Percentiles rank a stretch among this genome's conserved stretches.
These are phyloP conservation scores for Aphis craccivora DNA, from an alignment of 1,140 invertebrate species.

Conservation along the genomic window DNA sequence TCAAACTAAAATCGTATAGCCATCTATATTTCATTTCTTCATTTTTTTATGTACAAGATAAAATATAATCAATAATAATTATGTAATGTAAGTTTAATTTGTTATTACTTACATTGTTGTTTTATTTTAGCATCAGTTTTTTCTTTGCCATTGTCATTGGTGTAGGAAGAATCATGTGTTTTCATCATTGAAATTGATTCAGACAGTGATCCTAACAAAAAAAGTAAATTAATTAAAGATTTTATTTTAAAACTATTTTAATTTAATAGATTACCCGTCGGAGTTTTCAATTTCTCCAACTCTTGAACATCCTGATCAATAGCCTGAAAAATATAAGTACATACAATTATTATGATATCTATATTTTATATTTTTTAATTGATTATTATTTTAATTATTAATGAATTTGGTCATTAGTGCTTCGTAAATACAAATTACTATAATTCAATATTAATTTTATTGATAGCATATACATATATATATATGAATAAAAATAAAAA, in stretches of 20 bases:
- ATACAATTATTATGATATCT: neutral
- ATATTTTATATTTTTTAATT: neutral
- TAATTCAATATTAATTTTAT: neutral
- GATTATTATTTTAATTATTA: neutral
- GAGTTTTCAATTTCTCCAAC: slow-evolving; percentile 55
- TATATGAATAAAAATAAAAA: neutral
- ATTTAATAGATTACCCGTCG: neutral
- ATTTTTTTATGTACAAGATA: neutral
- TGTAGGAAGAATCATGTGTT: slow-evolving; percentile 53
- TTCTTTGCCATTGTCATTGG: slow-evolving; percentile 57
- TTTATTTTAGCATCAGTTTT: slow-evolving; percentile 53
- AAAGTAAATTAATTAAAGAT: neutral
- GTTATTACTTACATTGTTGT: slow-evolving; percentile 58
- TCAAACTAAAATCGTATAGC: neutral
- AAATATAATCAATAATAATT: neutral
- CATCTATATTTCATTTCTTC: neutral
- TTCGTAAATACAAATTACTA: neutral
- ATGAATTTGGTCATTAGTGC: neutral
- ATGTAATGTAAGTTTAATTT: neutral
- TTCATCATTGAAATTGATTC: slow-evolving; percentile 58
- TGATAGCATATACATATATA: neutral
- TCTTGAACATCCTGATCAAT: slow-evolving; percentile 58
- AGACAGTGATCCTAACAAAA: neutral
- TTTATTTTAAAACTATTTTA: neutral
- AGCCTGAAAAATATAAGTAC: neutral